Evolutionary conservation across 2,888 invertebrate genomes (phyloP).

Genomic region (Hofmannophila pseudospretella): DNA sequence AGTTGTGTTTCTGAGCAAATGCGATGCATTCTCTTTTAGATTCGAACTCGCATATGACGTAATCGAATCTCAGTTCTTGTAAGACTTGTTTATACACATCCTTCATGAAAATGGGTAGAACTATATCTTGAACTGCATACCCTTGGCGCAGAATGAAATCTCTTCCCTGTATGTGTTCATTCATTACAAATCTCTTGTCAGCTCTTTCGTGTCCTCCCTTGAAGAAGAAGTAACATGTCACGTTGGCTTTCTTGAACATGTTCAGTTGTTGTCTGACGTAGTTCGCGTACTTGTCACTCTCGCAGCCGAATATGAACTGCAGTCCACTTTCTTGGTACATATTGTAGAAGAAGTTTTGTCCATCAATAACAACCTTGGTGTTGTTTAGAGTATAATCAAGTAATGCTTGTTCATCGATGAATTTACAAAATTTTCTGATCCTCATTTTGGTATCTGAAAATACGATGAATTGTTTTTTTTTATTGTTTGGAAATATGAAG

Average conservation of each 20-base stretch:
- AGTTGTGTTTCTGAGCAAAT: conserved; percentile 30
- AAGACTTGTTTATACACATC: conserved; percentile 29
- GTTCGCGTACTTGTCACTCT: conserved; percentile 28
- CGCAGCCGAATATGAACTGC: conserved; percentile 28
- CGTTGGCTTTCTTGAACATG: conserved; percentile 31
- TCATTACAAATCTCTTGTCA: conserved; percentile 4
- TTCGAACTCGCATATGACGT: conserved; percentile 27
- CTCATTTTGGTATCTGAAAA: conserved; percentile 16
- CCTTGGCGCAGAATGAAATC: background rate
- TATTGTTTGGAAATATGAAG: too few species aligned
- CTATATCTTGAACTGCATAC: background rate
- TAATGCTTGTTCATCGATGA: conserved; percentile 5
- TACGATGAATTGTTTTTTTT: too few species aligned
- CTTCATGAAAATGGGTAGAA: conserved; percentile 25
- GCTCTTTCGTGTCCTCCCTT: conserved; percentile 33
- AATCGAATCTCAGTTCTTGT: conserved; percentile 30
- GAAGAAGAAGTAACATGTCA: conserved; percentile 35
- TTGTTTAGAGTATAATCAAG: conserved; percentile 19
- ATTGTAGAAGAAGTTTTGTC: conserved; percentile 27
- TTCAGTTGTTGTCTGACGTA: conserved; percentile 22
- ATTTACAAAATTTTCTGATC: conserved; percentile 8
- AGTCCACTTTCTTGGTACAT: conserved; percentile 21
- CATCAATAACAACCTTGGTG: conserved; percentile 36
- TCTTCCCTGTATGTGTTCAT: conserved; percentile 3
- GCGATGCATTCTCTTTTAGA: conserved; percentile 32